Base-by-base conservation (phyloP, 2,888 invertebrate species). In the Mallateleia sp. region DNA sequence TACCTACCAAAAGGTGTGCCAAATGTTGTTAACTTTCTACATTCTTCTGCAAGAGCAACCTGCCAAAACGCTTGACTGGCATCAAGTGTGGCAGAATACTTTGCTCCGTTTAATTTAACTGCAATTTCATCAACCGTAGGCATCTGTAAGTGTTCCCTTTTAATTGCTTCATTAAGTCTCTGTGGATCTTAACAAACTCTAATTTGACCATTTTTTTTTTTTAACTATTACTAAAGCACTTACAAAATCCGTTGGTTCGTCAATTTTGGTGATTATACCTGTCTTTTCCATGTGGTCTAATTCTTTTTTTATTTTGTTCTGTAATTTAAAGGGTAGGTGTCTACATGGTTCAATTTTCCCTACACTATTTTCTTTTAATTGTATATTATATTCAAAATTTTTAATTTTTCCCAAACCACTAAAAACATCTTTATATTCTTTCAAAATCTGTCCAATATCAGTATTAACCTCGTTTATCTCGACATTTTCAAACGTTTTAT, bases 301-400 rank as follows among this genome's bases (percentile, higher is more conserved):
- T 62, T 80, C 71, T 1, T 2, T 32, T 69, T 80, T 80, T 24
- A 80, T 25, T 50, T 50, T 47, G 18, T 28, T 14, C 14, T 62
- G 1, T 18, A 80, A 28, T 50, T 60, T 71, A 42, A 72, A 66
- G 18, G 88, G 82, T 6, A 88, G 54, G 56, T 87, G 82, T 62
- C 88, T 84, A 42, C 82, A 77, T 8, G 87, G 66, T 11, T 45
- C 79, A 4, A 83, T 69, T 71, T 71, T 88, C 1, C 82, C 80
- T 60, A 60, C 69, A 6, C 74, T 67, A 22, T 69, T 71, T 34
- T 69, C 80, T 52, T 80, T 87, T 56, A 88, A 42, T 50, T 89
- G 54, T 4, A 89, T 87, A 38, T 89, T 80, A 66, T 86, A 90
- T 24, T 82, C 69, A 71, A 28, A 78, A 42, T 62, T 34, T 62